phyloP scores from a whole-genome alignment of 2,888 invertebrate genomes.

The Epiblema foenella region DNA sequence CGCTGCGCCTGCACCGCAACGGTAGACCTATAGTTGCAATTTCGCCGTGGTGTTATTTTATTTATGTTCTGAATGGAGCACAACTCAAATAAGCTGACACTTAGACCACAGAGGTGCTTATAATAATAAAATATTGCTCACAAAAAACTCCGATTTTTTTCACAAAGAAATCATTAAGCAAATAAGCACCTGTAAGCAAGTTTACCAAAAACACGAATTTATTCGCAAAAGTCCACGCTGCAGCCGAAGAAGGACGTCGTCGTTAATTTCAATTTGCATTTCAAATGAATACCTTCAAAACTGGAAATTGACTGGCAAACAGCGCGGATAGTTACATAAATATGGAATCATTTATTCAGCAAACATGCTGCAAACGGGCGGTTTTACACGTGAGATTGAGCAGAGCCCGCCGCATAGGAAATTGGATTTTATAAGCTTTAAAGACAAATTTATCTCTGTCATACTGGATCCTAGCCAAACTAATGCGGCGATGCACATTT shows the following conservation, averaged over 20 bases:
- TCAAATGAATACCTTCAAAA: constrained; percentile 42
- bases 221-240: constrained; percentile 20
- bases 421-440: constrained; percentile 43
- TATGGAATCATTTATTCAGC: constrained; percentile 37
- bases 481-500: constrained; percentile 12
- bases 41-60: too few species aligned
- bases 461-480: constrained; percentile 40
- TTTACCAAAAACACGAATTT: constrained; percentile 37
- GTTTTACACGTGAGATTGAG: constrained; percentile 39
- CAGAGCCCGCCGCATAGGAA: constrained; percentile 29
- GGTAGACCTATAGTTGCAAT: too few species aligned
- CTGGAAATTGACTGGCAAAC: constrained; percentile 27
- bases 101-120: neutral
- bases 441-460: constrained; percentile 37
- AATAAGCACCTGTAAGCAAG: constrained; percentile 28
- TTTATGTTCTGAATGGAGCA: too few species aligned
- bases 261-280: constrained; percentile 41
- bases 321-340: constrained; percentile 35
- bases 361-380: constrained; percentile 27
- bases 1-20: too few species aligned
- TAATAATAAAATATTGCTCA: neutral
- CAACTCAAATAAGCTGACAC: too few species aligned
- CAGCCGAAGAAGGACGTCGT: constrained; percentile 29
- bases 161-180: constrained; percentile 27
- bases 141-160: neutral